Base-by-base conservation (phyloP, 2,797 vertebrate genomes). In the Meriones psammophilus region DNA sequence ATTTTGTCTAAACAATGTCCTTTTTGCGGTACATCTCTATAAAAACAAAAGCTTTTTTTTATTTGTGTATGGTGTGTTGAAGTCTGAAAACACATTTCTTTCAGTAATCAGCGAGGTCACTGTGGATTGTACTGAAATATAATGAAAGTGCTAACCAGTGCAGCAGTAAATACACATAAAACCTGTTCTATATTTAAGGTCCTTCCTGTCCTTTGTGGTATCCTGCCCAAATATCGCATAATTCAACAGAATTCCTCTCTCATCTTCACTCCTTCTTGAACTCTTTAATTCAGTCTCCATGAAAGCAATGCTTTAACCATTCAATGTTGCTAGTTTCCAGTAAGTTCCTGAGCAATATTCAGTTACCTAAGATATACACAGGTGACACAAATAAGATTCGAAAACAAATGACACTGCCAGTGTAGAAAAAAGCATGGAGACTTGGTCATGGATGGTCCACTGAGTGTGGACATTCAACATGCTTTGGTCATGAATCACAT, bases 171-270 rank as follows among this genome's bases (percentile, higher is more conserved):
- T 83, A n/a, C 56, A 12, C 17, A 7, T 6, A 89, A 94, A 96
- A 33, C 0, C 0, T 79, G 26, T 76, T 64, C 22, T 76, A 89
- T 92, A 80, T 66, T 58, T 62, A 58, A 79, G 20, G 69, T 26
- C 28, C 86, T 33, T 7, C 20, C 22, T 4, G 39, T n/a, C 73
- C 24, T 91, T 86, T 60, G 17, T 36, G 86, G 46, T 66, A 17
- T 71, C 69, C 92, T 89, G 6, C 18, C 33, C 66, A 60, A 60
- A 89, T 20, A 8, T 26, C 15, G 28, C 6, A 77, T 66, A 84
- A 71, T 80, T 91, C n/a, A 95, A 68, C 5, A 78, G 28, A 13
- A 94, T 86, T 81, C 20, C 58, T 94, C 85, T 20, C 90, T 76
- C 81, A 58, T 30, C 36, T 89, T 85, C 50, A 24, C 85, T 89